Conservation (phyloP, 2,113 vertebrate species). For the Rana temporaria region DNA sequence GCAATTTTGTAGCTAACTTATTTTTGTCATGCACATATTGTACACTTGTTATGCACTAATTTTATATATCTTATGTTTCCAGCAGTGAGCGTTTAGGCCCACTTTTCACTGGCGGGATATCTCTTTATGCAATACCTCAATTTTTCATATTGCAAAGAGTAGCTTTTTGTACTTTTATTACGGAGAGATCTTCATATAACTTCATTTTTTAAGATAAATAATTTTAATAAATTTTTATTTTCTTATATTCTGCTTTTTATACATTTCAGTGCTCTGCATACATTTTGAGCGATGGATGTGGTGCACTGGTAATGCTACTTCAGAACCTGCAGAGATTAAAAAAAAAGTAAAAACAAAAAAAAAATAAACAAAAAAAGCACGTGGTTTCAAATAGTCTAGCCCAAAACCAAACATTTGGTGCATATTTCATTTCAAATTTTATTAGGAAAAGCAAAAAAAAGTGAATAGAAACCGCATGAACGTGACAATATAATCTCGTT, state of each 20-base stretch:
- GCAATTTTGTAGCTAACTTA: conserved; percentile 99
- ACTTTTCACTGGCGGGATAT: conserved; percentile 99
- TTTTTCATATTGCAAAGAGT: conserved; percentile 99
- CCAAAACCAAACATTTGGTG: conserved; percentile 87
- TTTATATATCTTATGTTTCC: conserved; percentile 99
- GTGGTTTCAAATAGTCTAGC: conserved; percentile 86
- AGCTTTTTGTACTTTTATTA: conserved; percentile 99
- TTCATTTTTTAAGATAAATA: conserved; percentile 99
- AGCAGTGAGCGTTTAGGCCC: conserved; percentile 99
- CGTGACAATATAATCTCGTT: conserved; percentile 78
- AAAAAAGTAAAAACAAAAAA: no score
- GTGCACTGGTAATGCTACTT: conserved; percentile 95
- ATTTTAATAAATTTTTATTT: conserved; percentile 99
- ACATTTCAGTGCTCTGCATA: conserved; percentile 99
- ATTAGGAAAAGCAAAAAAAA: conserved; percentile 89
- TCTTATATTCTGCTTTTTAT: conserved; percentile 99
- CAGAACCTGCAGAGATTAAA: conserved; percentile 91
- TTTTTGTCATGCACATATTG: conserved; percentile 99
- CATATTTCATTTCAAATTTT: conserved; percentile 85
- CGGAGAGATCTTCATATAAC: conserved; percentile 99
- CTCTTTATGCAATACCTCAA: conserved; percentile 99
- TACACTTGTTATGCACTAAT: conserved; percentile 99
- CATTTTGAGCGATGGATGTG: conserved; percentile 96
- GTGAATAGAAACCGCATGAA: conserved; percentile 77
- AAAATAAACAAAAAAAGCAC: conserved; percentile 76